Evolutionary conservation across 2,888 invertebrate genomes (phyloP), one percentile per base, ranked within the genome.

Genomic region (Agrochola lota): DNA sequence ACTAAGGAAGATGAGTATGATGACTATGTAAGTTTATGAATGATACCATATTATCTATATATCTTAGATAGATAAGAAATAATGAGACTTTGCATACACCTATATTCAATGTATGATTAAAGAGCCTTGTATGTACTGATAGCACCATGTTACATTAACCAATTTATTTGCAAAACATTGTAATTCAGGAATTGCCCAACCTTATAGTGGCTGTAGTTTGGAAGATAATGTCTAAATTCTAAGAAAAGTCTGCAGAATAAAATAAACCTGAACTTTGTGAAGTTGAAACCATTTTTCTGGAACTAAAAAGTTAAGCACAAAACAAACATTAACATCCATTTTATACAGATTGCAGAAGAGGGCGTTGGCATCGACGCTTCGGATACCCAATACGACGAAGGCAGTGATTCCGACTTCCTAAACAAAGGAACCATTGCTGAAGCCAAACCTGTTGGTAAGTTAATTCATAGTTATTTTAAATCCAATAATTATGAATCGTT

Each of bases 401-500:
- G 95, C 20, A 93, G 97, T 81, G 93, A 96, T 7, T 90, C 89
- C 80, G 97, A 97, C 0, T 77, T 71, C 43, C 0, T 69, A 46
- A 57, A 74, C 0, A 35, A 35, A 0, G 80, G 83, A 23, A 97
- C 97, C 0, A 97, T 98, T 26, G 98, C 98, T 43, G 98, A 98
- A 94, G 98, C 98, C 0, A 98, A 98, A 89, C 98, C 98, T 75
- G 97, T 98, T 66, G 98, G 98, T 97, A 87, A 93, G 96, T 91
- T 15, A 26, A 23, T 11, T 55, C 6, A 30, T 8, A 15, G 2
- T 62, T 70, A 52, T 30, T 1, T 17, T 2, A 8, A 12, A 59
- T 15, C 4, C 7, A 69, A 2, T 59, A 12, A 35, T 35, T 35
- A 35, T 17, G 9, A 57, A 17, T 11, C n/a, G 3, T 69, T n/a